These are phyloP conservation scores for Luidia sarsii DNA, from an alignment of 53 echinoderm and acorn worm genomes.

Conservation along the genomic window DNA sequence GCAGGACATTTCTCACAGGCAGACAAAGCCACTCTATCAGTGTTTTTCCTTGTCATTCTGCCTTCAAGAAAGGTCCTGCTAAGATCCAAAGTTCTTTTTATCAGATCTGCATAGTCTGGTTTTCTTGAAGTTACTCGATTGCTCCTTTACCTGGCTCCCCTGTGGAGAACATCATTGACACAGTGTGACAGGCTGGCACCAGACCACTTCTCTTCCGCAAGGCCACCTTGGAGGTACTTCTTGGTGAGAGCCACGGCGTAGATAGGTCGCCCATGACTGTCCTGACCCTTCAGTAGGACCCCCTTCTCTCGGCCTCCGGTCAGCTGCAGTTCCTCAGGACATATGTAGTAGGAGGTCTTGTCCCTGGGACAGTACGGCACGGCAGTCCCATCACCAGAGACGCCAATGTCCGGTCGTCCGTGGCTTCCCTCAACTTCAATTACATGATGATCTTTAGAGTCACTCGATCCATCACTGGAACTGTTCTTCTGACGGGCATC, in stretches of 20 bases:
- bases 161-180: constrained; percentile 34
- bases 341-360: constrained; percentile 8
- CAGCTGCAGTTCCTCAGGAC: constrained; percentile 26
- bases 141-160: constrained; percentile 26
- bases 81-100: no score
- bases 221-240: constrained; percentile 32
- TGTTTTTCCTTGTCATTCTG: no score
- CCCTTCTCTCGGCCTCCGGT: constrained; percentile 26
- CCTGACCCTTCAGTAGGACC: neutral
- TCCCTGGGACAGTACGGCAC: constrained; percentile 1
- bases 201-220: constrained; percentile 18
- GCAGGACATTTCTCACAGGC: no score
- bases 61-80: no score
- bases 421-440: no score
- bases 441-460: no score
- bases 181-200: constrained; percentile 36
- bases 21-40: no score
- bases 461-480: no score
- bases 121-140: no score
- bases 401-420: no score
- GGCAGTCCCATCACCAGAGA: neutral
- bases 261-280: neutral
- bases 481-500: no score
- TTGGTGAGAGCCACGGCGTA: constrained; percentile 22
- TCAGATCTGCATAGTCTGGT: no score